Evolutionary conservation across 2,113 vertebrate species (phyloP).

Genomic region (Solea senegalensis): DNA sequence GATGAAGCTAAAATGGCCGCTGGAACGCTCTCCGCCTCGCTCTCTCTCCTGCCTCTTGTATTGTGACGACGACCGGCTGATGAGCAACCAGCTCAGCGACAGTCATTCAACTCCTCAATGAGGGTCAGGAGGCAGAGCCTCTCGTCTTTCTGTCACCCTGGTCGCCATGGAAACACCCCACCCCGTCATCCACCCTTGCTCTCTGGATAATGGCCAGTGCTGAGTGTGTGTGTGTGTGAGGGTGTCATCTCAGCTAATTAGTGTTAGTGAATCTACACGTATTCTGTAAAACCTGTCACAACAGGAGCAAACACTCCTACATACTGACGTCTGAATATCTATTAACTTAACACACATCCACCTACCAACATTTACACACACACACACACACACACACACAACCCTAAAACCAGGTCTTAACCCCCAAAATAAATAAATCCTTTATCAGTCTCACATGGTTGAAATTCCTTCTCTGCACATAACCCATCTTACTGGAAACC

Average conservation of each 20-base stretch:
- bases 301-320: constrained; percentile 25
- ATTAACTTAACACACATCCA: constrained; percentile 24
- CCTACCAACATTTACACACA: constrained; percentile 17
- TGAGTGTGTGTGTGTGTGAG: constrained; percentile 30
- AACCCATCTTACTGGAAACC: too few relatives aligned
- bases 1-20: constrained; percentile 34
- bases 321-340: constrained; percentile 11
- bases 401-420: too few relatives aligned
- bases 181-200: constrained; percentile 42
- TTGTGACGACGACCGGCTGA: constrained; percentile 33
- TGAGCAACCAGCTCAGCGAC: constrained; percentile 39
- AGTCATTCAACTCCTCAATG: constrained; percentile 59
- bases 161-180: constrained; percentile 74
- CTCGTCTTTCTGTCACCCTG: constrained; percentile 66
- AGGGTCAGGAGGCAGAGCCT: constrained; percentile 71
- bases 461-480: too few relatives aligned
- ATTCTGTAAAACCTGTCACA: neutral
- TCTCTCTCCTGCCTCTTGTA: neutral
- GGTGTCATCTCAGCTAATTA: constrained; percentile 40
- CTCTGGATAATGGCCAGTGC: constrained; percentile 63
- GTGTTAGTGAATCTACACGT: constrained; percentile 4
- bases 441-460: too few relatives aligned
- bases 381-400: neutral
- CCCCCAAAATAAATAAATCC: too few relatives aligned
- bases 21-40: constrained; percentile 25